Evolutionary conservation across 2,888 invertebrate species (phyloP), one percentile per base, ranked within the genome.

Genomic region (Cremastinae sp.): DNA sequence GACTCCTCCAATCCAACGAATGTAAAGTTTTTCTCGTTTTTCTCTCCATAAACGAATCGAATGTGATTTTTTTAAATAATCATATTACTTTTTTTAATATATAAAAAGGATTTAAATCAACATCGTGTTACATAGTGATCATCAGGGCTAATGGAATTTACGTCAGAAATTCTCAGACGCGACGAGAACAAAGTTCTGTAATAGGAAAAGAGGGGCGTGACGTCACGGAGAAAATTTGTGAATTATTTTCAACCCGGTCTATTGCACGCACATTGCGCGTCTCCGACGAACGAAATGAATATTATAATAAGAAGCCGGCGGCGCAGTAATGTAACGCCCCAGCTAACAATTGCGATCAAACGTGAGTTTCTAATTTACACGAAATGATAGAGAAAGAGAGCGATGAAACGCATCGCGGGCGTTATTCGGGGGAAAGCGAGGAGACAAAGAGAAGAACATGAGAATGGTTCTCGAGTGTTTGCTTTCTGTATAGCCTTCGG

Each of bases 351-450:
- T 65, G 69, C 53, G 64, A 74, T 69, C 70, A 74, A 65, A 70
- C 64, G 64, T 47, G 59, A 71, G 59, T 61, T 71, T 74, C 54
- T 51, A 70, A 75, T 66, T 75, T 71, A 41, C 53, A 43, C 34
- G 47, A 43, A 38, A 59, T 22, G 58, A 43, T 22, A 28, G 54
- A 43, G 54, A 22, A 16, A 65, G 51, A 54, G 14, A 43, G 22
- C 16, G 41, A 53, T 41, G 28, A 28, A 28, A 2, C 28, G 28
- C 28, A 5, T 5, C 2, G 5, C 28, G 28, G n/a, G n/a, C n/a
- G n/a, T n/a, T n/a, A n/a, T n/a, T n/a, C n/a, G n/a, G 28, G 28
- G 28, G 28, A 28, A 5, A 5, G 2, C 5, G 38, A 7, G 3
- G 38, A 16, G 14, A 51, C 8, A 18, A 14, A 47, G 70, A 16